Evolutionary conservation across 2,113 vertebrate genomes (phyloP).

Genomic region (Xiphophorus couchianus): DNA sequence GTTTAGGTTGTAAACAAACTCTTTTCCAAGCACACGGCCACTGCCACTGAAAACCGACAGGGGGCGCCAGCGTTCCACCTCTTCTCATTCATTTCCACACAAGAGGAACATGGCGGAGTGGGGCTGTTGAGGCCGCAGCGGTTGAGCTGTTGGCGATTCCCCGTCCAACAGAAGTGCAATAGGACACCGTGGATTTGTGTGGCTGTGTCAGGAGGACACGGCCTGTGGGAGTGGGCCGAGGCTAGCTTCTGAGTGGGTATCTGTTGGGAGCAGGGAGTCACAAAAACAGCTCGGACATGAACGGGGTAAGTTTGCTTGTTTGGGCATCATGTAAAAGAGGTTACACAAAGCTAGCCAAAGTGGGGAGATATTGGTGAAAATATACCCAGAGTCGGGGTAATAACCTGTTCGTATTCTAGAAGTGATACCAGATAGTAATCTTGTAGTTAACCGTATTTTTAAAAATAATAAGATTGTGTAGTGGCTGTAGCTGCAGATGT

Average conservation of each 20-base stretch:
- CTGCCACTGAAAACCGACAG: constrained; percentile 23
- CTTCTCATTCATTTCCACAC: constrained; percentile 11
- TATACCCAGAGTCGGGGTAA: not conserved
- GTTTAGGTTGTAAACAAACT: not conserved
- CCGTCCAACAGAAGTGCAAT: constrained; percentile 33
- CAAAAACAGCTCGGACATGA: constrained; percentile 82
- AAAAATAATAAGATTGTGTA: not conserved
- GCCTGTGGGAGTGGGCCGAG: constrained; percentile 3
- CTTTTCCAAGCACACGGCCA: not conserved
- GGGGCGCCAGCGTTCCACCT: constrained; percentile 17
- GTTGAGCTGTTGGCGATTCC: constrained; percentile 53
- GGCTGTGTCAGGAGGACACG: constrained; percentile 4
- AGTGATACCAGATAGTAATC: not conserved
- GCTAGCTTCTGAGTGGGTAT: not conserved
- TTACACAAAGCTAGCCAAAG: not conserved
- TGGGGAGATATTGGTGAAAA: not conserved
- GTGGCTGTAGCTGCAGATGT: not conserved
- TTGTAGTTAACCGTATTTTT: rapidly evolving
- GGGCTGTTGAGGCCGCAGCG: constrained; percentile 63
- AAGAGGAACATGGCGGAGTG: constrained; percentile 85
- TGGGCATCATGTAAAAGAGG: constrained; percentile 15
- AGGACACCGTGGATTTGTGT: constrained; percentile 7
- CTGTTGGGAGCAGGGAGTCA: constrained; percentile 26
- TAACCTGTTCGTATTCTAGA: no score
- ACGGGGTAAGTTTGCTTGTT: constrained; percentile 82